Conservation (phyloP, 2,888 invertebrate genomes). For the Teleiodes luculella region DNA sequence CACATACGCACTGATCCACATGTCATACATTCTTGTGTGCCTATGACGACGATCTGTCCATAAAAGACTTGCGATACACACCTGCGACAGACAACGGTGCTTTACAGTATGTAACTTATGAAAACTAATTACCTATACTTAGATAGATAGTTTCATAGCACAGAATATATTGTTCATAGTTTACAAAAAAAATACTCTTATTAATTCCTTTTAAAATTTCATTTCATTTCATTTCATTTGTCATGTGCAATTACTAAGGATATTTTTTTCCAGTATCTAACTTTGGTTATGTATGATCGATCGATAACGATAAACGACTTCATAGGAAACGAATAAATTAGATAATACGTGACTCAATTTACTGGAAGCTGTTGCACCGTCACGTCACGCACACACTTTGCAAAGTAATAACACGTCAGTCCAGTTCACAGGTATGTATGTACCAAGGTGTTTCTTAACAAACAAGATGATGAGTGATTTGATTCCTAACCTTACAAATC, state of each 20-base stretch:
- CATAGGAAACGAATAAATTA: slow-evolving; percentile 48
- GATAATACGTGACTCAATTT: slow-evolving; percentile 49
- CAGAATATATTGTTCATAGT: no score
- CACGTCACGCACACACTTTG: no score
- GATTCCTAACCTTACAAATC: no score
- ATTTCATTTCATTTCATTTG: no score
- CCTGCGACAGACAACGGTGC: neutral
- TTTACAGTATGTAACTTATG: neutral
- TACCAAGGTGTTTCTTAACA: neutral
- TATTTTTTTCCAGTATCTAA: no score
- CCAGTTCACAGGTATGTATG: slow-evolving; percentile 12
- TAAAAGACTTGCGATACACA: no score
- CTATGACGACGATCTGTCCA: neutral
- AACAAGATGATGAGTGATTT: slow-evolving; percentile 17
- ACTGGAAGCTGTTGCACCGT: slow-evolving; percentile 7
- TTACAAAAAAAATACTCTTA: no score
- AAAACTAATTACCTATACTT: no score
- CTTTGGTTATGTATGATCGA: no score
- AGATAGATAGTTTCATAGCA: no score
- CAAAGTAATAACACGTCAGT: neutral
- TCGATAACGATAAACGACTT: slow-evolving; percentile 28
- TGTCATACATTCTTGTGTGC: slow-evolving; percentile 23
- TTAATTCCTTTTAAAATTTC: no score
- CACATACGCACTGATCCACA: slow-evolving; percentile 13
- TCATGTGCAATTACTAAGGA: no score